A percentile compares a stretch with the other conserved stretches of the same genome.
phyloP scores from a whole-genome alignment of 1,140 invertebrate genomes.

The Dendrolimus kikuchii region DNA sequence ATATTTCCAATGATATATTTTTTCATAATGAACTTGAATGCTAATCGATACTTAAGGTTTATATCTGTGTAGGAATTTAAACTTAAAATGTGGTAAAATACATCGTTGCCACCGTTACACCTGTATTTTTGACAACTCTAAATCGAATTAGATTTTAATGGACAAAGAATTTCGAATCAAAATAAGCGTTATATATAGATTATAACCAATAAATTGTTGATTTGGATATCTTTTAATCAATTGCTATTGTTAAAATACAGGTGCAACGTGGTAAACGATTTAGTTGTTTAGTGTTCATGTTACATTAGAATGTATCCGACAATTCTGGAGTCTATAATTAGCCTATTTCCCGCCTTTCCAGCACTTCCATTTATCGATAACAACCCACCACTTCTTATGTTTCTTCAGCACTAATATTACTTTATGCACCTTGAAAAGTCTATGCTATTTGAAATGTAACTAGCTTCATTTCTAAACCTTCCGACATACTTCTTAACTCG shows the following conservation, averaged over 20 bases:
- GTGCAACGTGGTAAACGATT: slow-evolving; percentile 50
- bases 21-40: slow-evolving; percentile 70
- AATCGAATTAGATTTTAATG: no score
- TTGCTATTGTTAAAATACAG: slow-evolving; percentile 7
- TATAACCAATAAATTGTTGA: no score
- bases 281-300: slow-evolving; percentile 71
- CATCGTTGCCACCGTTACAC: slow-evolving; percentile 47
- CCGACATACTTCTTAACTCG: no score
- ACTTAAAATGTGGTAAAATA: slow-evolving; percentile 64
- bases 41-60: slow-evolving; percentile 69
- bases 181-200: no score
- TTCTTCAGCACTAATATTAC: slow-evolving; percentile 19
- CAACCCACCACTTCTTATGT: slow-evolving; percentile 37
- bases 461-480: no score
- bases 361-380: slow-evolving; percentile 34
- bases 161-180: no score
- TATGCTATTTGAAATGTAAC: neutral
- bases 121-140: slow-evolving; percentile 10
- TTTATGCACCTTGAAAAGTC: slow-evolving; percentile 17
- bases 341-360: slow-evolving; percentile 47
- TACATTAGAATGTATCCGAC: slow-evolving; percentile 61
- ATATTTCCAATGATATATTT: slow-evolving; percentile 72
- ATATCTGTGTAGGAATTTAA: slow-evolving; percentile 70
- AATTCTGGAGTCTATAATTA: slow-evolving; percentile 43
- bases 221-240: no score